Evolutionary conservation across 2,888 invertebrate species (phyloP).

Genomic region (Dicycla oo): DNA sequence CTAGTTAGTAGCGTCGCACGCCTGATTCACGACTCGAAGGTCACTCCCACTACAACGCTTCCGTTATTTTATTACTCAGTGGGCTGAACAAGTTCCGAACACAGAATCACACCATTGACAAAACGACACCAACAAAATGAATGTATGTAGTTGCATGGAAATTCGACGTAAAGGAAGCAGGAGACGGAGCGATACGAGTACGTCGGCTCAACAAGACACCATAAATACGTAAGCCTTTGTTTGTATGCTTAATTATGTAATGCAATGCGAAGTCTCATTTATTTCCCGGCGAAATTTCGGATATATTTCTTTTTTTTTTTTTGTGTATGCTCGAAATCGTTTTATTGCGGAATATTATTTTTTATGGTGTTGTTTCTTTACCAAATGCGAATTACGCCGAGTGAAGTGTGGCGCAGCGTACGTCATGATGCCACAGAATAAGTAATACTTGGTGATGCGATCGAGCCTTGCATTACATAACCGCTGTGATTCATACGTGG

Average conservation of each 20-base stretch:
- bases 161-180: constrained; percentile 38
- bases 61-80: constrained; percentile 68
- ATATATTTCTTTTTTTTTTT: constrained; percentile 52
- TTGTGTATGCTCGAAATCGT: constrained; percentile 43
- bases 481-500: constrained; percentile 63
- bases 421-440: too few species aligned
- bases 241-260: constrained; percentile 45
- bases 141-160: constrained; percentile 47
- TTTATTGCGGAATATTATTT: constrained; percentile 48
- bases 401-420: constrained; percentile 26
- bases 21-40: constrained; percentile 80
- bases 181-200: constrained; percentile 10
- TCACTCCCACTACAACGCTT: constrained; percentile 78
- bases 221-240: constrained; percentile 44
- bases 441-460: constrained; percentile 63
- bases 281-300: constrained; percentile 32
- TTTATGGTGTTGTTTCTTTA: constrained; percentile 45
- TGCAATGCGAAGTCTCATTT: constrained; percentile 40
- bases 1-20: constrained; percentile 66
- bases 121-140: constrained; percentile 37
- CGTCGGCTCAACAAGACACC: constrained; percentile 24
- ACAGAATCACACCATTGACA: constrained; percentile 55
- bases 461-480: constrained; percentile 67
- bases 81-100: constrained; percentile 64
- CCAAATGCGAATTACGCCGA: constrained; percentile 30